phyloP scores from a whole-genome alignment of 2,113 vertebrate genomes.

The Oceanodroma tethys region DNA sequence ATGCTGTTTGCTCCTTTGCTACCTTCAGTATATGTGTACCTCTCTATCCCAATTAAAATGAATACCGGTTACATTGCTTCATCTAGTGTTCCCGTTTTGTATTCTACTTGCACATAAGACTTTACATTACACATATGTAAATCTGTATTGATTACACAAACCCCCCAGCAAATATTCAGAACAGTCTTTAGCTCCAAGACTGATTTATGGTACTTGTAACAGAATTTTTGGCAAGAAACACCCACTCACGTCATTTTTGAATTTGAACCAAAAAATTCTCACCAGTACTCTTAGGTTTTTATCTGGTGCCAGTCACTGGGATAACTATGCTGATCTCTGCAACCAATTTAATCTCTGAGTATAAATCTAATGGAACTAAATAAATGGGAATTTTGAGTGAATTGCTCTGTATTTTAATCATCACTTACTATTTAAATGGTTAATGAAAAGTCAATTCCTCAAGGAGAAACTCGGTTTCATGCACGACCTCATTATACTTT shows the following conservation, averaged over 20 bases:
- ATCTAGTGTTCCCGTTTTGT: neutral
- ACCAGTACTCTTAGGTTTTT: neutral
- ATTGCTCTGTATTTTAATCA: slow-evolving; percentile 10
- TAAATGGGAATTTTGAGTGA: neutral
- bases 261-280: neutral
- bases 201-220: neutral
- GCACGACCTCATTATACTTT: slow-evolving; percentile 25
- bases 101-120: neutral
- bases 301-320: slow-evolving; percentile 6
- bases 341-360: slow-evolving; percentile 9
- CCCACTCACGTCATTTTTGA: neutral
- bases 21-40: neutral
- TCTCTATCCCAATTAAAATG: neutral
- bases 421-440: slow-evolving; percentile 39
- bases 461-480: neutral
- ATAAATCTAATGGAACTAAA: neutral
- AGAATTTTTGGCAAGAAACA: neutral
- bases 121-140: neutral
- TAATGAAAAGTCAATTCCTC: slow-evolving; percentile 4
- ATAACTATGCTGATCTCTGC: neutral
- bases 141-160: neutral
- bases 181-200: neutral
- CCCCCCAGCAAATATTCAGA: neutral
- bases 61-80: neutral
- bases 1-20: neutral